Base-by-base conservation (phyloP, 2,797 vertebrate genomes). In the Eulemur rubriventer region DNA sequence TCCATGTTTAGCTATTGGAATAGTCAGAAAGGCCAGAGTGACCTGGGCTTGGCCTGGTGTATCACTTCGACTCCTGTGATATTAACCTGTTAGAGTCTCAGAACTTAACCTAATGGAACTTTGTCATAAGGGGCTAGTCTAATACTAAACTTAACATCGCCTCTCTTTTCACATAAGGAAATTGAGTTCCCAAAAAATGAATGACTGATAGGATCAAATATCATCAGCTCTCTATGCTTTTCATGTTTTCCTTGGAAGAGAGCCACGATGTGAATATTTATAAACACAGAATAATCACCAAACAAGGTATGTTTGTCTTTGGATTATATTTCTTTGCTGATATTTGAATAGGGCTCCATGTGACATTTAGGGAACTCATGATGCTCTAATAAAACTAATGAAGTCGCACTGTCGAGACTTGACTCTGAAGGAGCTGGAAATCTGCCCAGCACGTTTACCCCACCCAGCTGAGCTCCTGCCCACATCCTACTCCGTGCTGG, bases 271-370 rank as follows among this genome's bases (percentile, higher is more conserved):
- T 89, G 69, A 76, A 57, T 89, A 84, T 96, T 96, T 91, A 93
- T 82, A 95, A 96, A 95, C 33, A 91, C 59, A n/a, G 22, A 65
- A 48, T 89, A 87, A 95, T 94, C 65, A 65, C 75, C 83, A 93
- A 87, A 90, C 52, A 86, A 84, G 67, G 59, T 93, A 73, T 89
- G 50, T 96, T 96, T 97, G 90, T 48, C 72, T 93, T 93, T 88
- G 70, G 95, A 88, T 97, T 97, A 70, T 95, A 93, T 89, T 93
- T 90, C 75, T 93, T 93, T 55, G 63, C 48, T 96, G 81, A 55
- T 81, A 82, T 91, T 97, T 97, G 93, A 85, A 83, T 43, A 84
- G n/a, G 69, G 38, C 81, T 84, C 10, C 59, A 50, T 59, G 33
- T 73, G 61, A 52, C 89, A 79, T 83, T 93, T 95, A 87, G 94